phyloP scores from a whole-genome alignment of 2,888 invertebrate genomes.

The Idaea biselata region DNA sequence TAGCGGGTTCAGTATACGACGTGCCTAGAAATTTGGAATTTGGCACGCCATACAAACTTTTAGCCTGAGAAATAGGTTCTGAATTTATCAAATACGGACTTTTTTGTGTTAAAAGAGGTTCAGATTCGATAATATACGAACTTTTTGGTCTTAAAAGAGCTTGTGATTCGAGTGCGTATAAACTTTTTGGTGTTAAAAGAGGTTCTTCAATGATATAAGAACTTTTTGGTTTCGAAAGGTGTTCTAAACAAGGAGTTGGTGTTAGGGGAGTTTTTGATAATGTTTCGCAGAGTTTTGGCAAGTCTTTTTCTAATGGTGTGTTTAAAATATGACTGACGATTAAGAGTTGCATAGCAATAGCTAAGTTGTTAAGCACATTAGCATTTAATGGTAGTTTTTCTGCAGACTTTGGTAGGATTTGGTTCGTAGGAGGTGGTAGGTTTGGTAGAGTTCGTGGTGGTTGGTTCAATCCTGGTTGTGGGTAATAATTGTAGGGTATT shows the following conservation, averaged over 20 bases:
- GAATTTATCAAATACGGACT: neutral
- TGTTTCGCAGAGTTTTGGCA: constrained; percentile 7
- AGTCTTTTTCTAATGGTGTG: constrained; percentile 34
- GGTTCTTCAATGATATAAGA: neutral
- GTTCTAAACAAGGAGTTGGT: neutral
- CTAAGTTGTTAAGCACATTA: constrained; percentile 61
- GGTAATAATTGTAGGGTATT: constrained; percentile 7
- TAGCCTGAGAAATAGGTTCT: neutral
- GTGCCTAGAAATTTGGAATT: constrained; percentile 1
- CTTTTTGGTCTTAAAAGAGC: neutral
- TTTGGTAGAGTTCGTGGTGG: neutral
- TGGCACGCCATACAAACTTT: constrained; percentile 10
- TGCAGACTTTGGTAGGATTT: constrained; percentile 13
- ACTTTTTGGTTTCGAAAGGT: neutral
- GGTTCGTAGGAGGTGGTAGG: constrained; percentile 7
- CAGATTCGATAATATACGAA: neutral
- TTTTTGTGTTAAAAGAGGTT: neutral
- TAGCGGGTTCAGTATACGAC: constrained; percentile 13
- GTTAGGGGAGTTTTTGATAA: neutral
- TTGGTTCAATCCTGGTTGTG: neutral
- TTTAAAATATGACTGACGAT: constrained; percentile 62
- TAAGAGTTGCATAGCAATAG: constrained; percentile 61
- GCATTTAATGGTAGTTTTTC: constrained; percentile 38
- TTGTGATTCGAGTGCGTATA: too few species aligned
- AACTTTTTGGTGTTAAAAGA: neutral